Evolutionary conservation across 2,113 vertebrate genomes (phyloP), one percentile per base, ranked within the genome.

Genomic region (Terrapene triunguis): DNA sequence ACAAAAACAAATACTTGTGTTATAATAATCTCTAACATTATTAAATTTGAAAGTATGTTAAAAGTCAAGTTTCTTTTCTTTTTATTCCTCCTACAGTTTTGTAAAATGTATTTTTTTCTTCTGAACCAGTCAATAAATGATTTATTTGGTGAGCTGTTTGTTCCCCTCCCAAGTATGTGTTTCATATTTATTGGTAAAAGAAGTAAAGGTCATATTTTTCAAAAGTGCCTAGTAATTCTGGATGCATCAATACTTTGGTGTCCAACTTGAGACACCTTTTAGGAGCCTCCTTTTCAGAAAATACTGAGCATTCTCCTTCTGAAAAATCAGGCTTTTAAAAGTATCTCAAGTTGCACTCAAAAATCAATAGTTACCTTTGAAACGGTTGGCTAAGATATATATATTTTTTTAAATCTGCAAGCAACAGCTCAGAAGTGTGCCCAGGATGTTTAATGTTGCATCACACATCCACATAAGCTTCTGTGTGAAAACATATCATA

Each of bases 401-500:
- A 47, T 74, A 10, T 27, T 27, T 29, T 44, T 78, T 27, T 47
- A 29, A 29, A 72, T 38, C 7, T 38, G 65, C 65, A 72, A 14
- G 19, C 35, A 72, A 72, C 65, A 19, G 8, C 25, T 44, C 24
- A 76, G 25, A 76, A 42, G 12, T 76, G 24, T 42, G 22, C 25
- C 42, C 42, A 47, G 24, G 74, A 44, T 44, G 12, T 44, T 76
- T 47, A 47, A 27, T 42, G 27, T 44, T 44, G 16, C 17, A 72
- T 38, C 19, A 38, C 74, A 78, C 11, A 27, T 25, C 24, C 74
- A 78, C 38, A 44, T 47, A 47, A 25, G 7, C 42, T 78, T 47
- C 24, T 24, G 2, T 0, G 5, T 50, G 32, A 19, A 2, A 4
- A 8, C 21, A 54, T 6, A 80, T 78, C 38, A 25, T 27, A 25